Evolutionary conservation across 1,140 invertebrate species (phyloP).

Genomic region (Brachystomella parvula): DNA sequence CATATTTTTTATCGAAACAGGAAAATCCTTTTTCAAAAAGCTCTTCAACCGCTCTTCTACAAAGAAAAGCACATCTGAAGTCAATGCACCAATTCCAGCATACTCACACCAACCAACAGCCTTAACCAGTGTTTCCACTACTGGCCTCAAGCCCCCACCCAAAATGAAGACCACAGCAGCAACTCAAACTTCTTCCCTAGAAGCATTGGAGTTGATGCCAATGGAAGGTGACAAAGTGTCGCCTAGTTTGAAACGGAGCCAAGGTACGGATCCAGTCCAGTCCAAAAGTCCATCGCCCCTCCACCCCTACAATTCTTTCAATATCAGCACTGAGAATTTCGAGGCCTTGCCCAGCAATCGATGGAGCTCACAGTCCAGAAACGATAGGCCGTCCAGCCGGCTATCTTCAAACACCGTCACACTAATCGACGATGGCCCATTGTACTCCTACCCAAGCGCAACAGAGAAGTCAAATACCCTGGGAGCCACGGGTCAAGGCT

Average conservation of each 20-base stretch:
- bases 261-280: too few relatives aligned
- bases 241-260: too few relatives aligned
- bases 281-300: neutral
- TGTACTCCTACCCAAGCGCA: neutral
- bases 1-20: neutral
- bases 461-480: neutral
- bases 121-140: too few relatives aligned
- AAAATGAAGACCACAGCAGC: neutral
- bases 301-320: too few relatives aligned
- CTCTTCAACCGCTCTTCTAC: conserved; percentile 1
- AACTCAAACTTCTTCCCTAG: neutral
- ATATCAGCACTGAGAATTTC: too few relatives aligned
- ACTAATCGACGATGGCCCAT: neutral
- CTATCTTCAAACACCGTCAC: neutral
- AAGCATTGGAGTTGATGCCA: neutral
- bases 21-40: conserved; percentile 4
- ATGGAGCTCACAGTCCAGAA: too few relatives aligned
- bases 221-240: too few relatives aligned
- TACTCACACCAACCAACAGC: too few relatives aligned
- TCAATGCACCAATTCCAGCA: neutral
- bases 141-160: too few relatives aligned
- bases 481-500: neutral
- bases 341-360: too few relatives aligned
- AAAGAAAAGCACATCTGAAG: conserved; percentile 2
- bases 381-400: neutral